Base-by-base conservation (phyloP, 2,888 invertebrate genomes). In the Brachynemurus nebulosus region DNA sequence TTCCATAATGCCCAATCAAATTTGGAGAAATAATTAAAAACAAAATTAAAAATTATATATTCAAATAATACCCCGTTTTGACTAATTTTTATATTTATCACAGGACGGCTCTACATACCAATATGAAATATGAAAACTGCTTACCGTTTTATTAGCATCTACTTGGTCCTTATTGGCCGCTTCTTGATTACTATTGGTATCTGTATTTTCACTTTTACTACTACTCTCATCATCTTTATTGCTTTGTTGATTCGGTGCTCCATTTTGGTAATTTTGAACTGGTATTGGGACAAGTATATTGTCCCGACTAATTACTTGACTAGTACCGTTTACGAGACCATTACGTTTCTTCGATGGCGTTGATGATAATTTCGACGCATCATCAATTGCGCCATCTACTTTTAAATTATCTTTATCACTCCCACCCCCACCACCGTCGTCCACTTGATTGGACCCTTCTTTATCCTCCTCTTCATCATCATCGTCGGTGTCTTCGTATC, bases 211-310 rank as follows among this genome's bases (percentile, higher is more conserved):
- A n/a, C n/a, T n/a, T n/a, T n/a, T n/a, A n/a, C n/a, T n/a, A n/a
- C n/a, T n/a, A n/a, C n/a, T n/a, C n/a, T n/a, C n/a, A n/a, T n/a
- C n/a, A n/a, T n/a, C n/a, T n/a, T n/a, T n/a, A n/a, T n/a, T n/a
- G n/a, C n/a, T n/a, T n/a, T n/a, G n/a, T n/a, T n/a, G n/a, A n/a
- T n/a, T n/a, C n/a, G n/a, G n/a, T 14, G 35, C 36, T 30, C 37
- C 42, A 55, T 53, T 34, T 53, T 52, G 11, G 47, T 49, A 11
- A 50, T 39, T 46, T 51, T 54, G 9, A 53, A 52, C 30, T 53
- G 80, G 80, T 48, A 82, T 80, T 0, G 86, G 86, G 1, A 80
- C 76, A 3, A 88, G 65, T 50, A 85, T 83, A 58, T 82, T 81
- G 45, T 83, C 80, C 30, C 86, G 69, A 44, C 79, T 78, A 56